Base-by-base conservation (phyloP, 2,113 vertebrate species). In the Peromyscus californicus region DNA sequence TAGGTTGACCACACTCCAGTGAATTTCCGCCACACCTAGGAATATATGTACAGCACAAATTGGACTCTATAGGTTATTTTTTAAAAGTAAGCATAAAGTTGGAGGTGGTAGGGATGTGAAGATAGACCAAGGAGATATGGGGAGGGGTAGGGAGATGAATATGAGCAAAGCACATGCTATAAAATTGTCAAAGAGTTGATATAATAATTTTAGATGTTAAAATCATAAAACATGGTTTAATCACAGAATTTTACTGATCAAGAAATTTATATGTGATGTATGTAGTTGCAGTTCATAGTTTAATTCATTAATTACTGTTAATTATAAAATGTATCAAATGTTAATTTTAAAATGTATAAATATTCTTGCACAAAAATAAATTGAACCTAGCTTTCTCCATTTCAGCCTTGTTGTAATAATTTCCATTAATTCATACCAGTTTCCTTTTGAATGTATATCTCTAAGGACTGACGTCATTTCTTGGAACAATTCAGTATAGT, bases 301-400 rank as follows among this genome's bases (percentile, higher is more conserved):
- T 83, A 48, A 90, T 88, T 97, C 29, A 92, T 54, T 82, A 80
- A 89, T 57, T 83, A 69, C 78, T 95, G 80, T 85, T 83, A 89
- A 91, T 83, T 95, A 94, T n/a, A 17, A 92, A 96, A 95, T 74
- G 33, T 48, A 90, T 93, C 48, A 92, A 36, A 83, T 78, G 39
- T 92, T 95, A 93, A 84, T 90, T 39, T 69, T 72, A 74, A 2
- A 90, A 72, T 83, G 5, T 69, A 74, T 90, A 84, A 96, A 90
- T 95, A 97, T 65, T 85, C 19, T 92, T 61, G 2, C 76, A 57
- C 24, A 72, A 87, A 33, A 65, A 79, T 31, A 97, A 91, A 24
- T 48, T 57, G 9, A 93, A 74, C 45, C 74, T 19, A 54, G 4
- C 45, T 88, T 91, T 95, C 26, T 22, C 5, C 57, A 26, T 82